Conservation (phyloP, 2,797 vertebrate species). For the Kryptopterus vitreolus region DNA sequence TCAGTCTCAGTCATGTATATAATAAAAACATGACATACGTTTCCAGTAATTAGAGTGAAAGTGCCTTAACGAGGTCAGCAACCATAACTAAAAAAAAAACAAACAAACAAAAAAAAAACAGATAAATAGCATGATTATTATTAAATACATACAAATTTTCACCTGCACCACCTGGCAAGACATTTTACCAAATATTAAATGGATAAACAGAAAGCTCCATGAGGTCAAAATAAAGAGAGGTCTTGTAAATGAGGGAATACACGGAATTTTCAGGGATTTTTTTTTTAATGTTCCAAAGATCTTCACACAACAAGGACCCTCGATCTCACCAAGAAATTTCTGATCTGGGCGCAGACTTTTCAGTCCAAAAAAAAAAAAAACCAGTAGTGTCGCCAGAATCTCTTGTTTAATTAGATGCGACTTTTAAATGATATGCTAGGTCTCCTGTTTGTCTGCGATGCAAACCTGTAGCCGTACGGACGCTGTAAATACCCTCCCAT, state of each 20-base stretch:
- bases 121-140: background rate
- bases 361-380: constrained; percentile 1
- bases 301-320: constrained; percentile 13
- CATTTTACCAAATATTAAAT: background rate
- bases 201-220: too few relatives aligned
- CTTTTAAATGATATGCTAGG: background rate
- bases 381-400: background rate
- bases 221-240: constrained; percentile 7
- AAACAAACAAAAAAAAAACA: too few relatives aligned
- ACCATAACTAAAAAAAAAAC: constrained; percentile 28
- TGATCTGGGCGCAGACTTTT: background rate
- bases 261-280: background rate
- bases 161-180: background rate
- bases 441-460: background rate
- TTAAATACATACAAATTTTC: background rate
- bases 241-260: constrained; percentile 7
- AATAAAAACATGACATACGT: constrained; percentile 38
- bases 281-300: constrained; percentile 51
- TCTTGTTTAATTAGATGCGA: background rate
- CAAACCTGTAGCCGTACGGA: background rate
- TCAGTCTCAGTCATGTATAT: constrained; percentile 47
- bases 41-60: constrained; percentile 52
- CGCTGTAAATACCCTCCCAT: background rate
- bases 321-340: background rate
- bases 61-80: constrained; percentile 38